These are phyloP conservation scores for Edolisoma coerulescens DNA, from an alignment of 2,113 vertebrate species.

Conservation along the genomic window DNA sequence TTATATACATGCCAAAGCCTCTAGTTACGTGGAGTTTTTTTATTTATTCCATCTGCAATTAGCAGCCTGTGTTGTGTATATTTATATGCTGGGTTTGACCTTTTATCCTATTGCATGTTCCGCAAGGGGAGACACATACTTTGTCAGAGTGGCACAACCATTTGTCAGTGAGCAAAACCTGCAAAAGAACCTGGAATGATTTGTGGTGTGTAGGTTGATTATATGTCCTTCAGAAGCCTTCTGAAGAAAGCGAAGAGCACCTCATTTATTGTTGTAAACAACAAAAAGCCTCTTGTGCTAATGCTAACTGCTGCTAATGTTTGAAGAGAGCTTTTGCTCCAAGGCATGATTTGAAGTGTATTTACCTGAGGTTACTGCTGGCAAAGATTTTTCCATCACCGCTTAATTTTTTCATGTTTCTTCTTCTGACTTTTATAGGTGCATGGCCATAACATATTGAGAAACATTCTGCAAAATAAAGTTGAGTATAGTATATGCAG, in stretches of 20 bases:
- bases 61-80: not conserved
- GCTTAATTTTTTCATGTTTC: not conserved
- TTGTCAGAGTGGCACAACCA: not conserved
- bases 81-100: not conserved
- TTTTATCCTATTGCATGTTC: not conserved
- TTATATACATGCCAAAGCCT: not conserved
- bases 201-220: not conserved
- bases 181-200: slow-evolving; percentile 11
- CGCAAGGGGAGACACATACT: not conserved
- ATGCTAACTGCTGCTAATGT: not conserved
- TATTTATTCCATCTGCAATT: not conserved
- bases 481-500: not conserved
- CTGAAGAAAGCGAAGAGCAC: not conserved
- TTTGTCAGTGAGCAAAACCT: slow-evolving; percentile 22
- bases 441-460: not conserved
- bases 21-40: not conserved
- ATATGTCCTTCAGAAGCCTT: slow-evolving; percentile 2
- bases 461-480: not conserved
- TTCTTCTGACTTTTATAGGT: not conserved
- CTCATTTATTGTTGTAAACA: slow-evolving; percentile 37
- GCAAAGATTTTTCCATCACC: not conserved
- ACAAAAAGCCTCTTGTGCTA: not conserved
- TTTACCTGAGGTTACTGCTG: not conserved
- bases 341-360: not conserved
- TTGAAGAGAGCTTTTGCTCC: slow-evolving; percentile 8